Evolutionary conservation across 2,888 invertebrate genomes (phyloP), one percentile per base, ranked within the genome.

Genomic region (Cephalotes varians): DNA sequence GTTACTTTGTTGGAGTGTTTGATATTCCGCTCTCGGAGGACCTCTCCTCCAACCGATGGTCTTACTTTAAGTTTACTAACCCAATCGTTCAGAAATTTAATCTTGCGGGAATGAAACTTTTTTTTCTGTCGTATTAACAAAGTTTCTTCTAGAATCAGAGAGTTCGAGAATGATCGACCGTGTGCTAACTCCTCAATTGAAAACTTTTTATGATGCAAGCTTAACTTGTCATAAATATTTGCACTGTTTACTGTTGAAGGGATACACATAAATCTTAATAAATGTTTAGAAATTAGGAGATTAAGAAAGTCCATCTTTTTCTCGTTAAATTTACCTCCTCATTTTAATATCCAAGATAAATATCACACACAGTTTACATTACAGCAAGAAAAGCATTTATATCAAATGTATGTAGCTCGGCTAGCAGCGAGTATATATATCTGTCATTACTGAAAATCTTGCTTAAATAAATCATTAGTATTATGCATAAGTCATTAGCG

Each of bases 71-170:
- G 18, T 79, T 58, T 56, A 58, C 56, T 79, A 21, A 69, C 5
- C 25, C 44, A 44, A 79, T 67, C 34, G 58, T 44, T 44, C 25
- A 67, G n/a, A 67, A 64, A 40, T 54, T 76, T 65, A 65, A 76
- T 65, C 34, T 54, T 21, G 31, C 31, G 10, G 18, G 12, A 51
- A 79, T 34, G 67, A 5, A 77, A 49, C 40, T 18, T n/a, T 21
- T 65, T 73, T 65, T 51, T 65, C 6, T 40, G 21, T 9, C 44
- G 10, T 44, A 34, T 12, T 58, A 40, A 58, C 56, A 54, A 44
- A 51, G 18, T 34, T 44, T 3, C 15, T 40, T 56, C 3, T 31
- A 44, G 18, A 67, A 56, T 40, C 21, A 4, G 4, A 54, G 7
- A 77, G 31, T 54, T 56, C 44, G 18, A 56, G 47, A 47, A 44